phyloP scores from a whole-genome alignment of 1,140 invertebrate genomes.

The Onthophagus taurus region DNA sequence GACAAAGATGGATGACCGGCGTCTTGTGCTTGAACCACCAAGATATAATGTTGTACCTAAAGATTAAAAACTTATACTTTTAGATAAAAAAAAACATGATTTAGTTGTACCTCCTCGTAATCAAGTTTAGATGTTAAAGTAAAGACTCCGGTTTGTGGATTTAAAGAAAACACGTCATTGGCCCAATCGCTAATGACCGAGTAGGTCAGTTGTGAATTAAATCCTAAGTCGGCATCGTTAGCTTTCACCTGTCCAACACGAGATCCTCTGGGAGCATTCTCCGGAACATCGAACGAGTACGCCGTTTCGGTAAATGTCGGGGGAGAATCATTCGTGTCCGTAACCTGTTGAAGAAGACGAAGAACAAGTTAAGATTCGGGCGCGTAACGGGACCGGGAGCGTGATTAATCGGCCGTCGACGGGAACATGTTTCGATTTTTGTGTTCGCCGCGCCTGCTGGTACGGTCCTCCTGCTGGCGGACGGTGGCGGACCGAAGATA shows the following conservation, averaged over 20 bases:
- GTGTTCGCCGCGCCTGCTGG: neutral
- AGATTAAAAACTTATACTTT: constrained; percentile 5
- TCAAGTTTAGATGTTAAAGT: constrained; percentile 81
- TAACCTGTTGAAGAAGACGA: constrained; percentile 54
- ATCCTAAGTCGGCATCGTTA: constrained; percentile 70
- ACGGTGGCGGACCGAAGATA: neutral
- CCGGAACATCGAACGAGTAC: constrained; percentile 83
- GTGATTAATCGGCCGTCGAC: neutral
- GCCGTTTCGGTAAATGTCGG: constrained; percentile 75
- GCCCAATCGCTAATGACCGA: constrained; percentile 87
- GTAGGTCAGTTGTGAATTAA: constrained; percentile 82
- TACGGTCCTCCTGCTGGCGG: neutral
- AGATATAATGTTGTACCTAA: constrained; percentile 87
- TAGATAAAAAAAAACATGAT: neutral
- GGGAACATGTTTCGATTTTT: constrained; percentile 1
- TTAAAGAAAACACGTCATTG: constrained; percentile 86
- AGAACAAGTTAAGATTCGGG: constrained; percentile 1
- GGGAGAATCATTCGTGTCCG: constrained; percentile 88
- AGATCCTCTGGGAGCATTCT: constrained; percentile 71
- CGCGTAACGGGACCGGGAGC: neutral
- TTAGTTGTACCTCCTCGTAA: constrained; percentile 76
- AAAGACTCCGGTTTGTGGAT: constrained; percentile 81
- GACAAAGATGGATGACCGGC: constrained; percentile 79
- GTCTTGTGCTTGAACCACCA: constrained; percentile 87
- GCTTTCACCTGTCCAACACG: constrained; percentile 75